These are phyloP conservation scores for Trichosurus vulpecula DNA, from an alignment of 2,797 vertebrate genomes.

Conservation along the genomic window DNA sequence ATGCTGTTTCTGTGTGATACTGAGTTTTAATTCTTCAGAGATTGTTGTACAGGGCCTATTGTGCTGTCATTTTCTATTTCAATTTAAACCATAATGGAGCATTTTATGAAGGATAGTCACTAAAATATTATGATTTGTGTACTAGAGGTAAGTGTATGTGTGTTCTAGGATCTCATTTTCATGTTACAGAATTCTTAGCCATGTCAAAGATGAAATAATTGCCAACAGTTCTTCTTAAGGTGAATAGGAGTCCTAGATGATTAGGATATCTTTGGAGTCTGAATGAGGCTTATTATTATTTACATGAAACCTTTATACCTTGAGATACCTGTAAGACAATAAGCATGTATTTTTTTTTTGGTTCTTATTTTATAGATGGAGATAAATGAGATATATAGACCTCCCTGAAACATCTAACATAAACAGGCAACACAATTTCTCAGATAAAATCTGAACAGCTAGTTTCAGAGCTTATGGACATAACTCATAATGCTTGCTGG, in stretches of 20 bases:
- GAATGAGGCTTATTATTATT: neutral
- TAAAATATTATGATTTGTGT: neutral
- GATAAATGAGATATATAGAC: neutral
- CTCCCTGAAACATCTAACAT: neutral
- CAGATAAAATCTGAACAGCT: neutral
- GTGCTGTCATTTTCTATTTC: neutral
- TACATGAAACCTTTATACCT: neutral
- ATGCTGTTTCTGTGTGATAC: neutral
- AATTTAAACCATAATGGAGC: neutral
- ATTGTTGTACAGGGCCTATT: neutral
- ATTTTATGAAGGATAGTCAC: neutral
- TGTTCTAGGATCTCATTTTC: neutral
- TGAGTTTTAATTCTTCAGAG: neutral
- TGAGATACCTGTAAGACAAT: neutral
- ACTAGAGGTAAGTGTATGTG: neutral
- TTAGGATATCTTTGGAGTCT: neutral
- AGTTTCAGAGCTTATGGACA: neutral
- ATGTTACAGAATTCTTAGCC: neutral
- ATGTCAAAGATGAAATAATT: neutral
- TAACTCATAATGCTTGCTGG: neutral
- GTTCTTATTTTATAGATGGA: neutral
- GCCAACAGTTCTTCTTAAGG: neutral
- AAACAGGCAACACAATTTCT: neutral
- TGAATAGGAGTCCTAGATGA: neutral
- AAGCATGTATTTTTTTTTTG: neutral